Percentiles rank a stretch among this genome's conserved stretches.
phyloP scores from a whole-genome alignment of 1,140 invertebrate species.

The Drosophila orosa region DNA sequence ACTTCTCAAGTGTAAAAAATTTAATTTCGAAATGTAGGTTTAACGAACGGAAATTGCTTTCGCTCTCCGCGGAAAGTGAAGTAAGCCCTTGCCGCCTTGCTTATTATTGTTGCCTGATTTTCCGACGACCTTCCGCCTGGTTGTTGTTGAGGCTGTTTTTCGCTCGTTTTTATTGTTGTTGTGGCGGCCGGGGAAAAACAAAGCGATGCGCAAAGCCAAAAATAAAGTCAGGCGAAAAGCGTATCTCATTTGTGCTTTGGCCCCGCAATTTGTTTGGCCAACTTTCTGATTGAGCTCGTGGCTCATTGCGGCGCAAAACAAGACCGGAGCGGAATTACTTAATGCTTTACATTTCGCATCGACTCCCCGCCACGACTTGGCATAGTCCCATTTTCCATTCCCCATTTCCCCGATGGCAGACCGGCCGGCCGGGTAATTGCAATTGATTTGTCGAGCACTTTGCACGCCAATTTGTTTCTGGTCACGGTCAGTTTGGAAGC shows the following conservation, averaged over 20 bases:
- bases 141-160: constrained; percentile 4
- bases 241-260: constrained; percentile 62
- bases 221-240: constrained; percentile 41
- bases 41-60: constrained; percentile 83
- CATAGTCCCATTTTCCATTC: constrained; percentile 5
- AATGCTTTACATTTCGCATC: constrained; percentile 69
- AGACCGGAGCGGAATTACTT: constrained; percentile 69
- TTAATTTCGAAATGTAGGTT: constrained; percentile 82
- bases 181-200: constrained; percentile 23
- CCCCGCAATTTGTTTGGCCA: constrained; percentile 76
- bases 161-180: constrained; percentile 8
- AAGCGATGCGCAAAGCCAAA: constrained; percentile 34
- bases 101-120: constrained; percentile 44
- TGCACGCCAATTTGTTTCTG: constrained; percentile 70
- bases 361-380: constrained; percentile 10
- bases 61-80: constrained; percentile 61
- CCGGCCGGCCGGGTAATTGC: constrained; percentile 64
- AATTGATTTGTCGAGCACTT: constrained; percentile 76
- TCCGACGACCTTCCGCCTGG: constrained; percentile 19
- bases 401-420: constrained; percentile 19
- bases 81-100: constrained; percentile 54
- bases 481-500: constrained; percentile 63
- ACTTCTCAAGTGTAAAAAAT: constrained; percentile 82
- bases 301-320: constrained; percentile 57
- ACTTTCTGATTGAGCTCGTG: constrained; percentile 78